Evolutionary conservation across 2,888 invertebrate genomes (phyloP), one percentile per base, ranked within the genome.

Genomic region (Drosophila buzzatii): DNA sequence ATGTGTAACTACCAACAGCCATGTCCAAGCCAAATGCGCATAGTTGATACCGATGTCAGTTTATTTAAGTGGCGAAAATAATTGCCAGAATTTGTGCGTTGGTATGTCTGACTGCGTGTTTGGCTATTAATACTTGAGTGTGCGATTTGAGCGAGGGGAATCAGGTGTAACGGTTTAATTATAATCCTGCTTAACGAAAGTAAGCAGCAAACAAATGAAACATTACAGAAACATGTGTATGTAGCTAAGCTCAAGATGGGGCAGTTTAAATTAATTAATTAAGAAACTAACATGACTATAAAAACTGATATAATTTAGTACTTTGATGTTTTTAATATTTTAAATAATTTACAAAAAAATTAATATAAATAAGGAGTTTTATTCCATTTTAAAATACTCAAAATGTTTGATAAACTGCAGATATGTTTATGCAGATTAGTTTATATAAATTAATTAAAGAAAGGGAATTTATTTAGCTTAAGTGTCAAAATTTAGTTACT

Each of bases 61-160:
- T 61, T 57, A 68, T 67, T 68, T 71, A 74, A 77, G 77, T 74
- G 77, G 58, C 74, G 64, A 61, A 60, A 62, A 65, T 77, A 77
- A 77, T 77, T 77, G 70, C 70, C 64, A 31, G 23, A 60, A 51
- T 53, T 49, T 68, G 58, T 67, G 68, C 37, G 39, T 53, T n/a
- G 49, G 33, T 10, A 37, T 51, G 41, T 37, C 16, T 59, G n/a
- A 47, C 49, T 33, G 37, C 37, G 23, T 16, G 37, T 23, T 35
- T 10, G 3, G 23, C 10, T 9, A 49, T 31, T 31, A 31, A 31
- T 49, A n/a, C n/a, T 75, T 49, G 53, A 61, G 57, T 53, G 37
- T 16, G 37, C 16, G 16, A 39, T 39, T 39, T 6, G 37, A 39
- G 37, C 16, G 37, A 52, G 18, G 56, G 16, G 56, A 42, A 37